phyloP scores from a whole-genome alignment of 2,888 invertebrate species.

The Timandra comae region DNA sequence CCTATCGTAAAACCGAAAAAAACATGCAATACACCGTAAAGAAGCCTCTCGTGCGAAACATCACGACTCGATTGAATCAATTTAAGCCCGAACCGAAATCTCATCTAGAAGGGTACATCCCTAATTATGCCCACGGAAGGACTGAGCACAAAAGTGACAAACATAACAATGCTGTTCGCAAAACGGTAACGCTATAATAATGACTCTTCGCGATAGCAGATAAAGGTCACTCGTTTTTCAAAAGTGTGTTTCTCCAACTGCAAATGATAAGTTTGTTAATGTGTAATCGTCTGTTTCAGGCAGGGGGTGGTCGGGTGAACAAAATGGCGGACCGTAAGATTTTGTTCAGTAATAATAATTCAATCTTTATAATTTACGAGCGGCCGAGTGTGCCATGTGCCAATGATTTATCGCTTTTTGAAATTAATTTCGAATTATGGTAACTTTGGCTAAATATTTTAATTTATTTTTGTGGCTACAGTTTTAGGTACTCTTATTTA shows the following conservation, averaged over 20 bases:
- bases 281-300: slow-evolving; percentile 70
- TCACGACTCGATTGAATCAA: slow-evolving; percentile 71
- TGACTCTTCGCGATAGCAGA: no score
- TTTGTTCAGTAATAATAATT: slow-evolving; percentile 73
- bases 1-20: slow-evolving; percentile 14
- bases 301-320: slow-evolving; percentile 60
- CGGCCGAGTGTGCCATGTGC: slow-evolving; percentile 54
- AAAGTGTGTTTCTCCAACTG: no score
- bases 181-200: no score
- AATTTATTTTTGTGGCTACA: no score
- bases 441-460: no score
- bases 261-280: slow-evolving; percentile 41
- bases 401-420: slow-evolving; percentile 65
- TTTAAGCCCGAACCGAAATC: slow-evolving; percentile 67
- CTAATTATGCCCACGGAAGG: slow-evolving; percentile 72
- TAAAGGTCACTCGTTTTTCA: no score
- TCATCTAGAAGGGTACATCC: slow-evolving; percentile 68
- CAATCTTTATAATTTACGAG: slow-evolving; percentile 75
- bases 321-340: slow-evolving; percentile 73
- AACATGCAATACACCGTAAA: slow-evolving; percentile 29
- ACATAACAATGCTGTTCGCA: slow-evolving; percentile 28
- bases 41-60: slow-evolving; percentile 56
- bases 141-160: slow-evolving; percentile 59
- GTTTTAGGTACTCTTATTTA: no score
- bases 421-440: slow-evolving; percentile 43